These are phyloP conservation scores for Parnassius apollo DNA, from an alignment of 2,888 invertebrate species.

Conservation along the genomic window DNA sequence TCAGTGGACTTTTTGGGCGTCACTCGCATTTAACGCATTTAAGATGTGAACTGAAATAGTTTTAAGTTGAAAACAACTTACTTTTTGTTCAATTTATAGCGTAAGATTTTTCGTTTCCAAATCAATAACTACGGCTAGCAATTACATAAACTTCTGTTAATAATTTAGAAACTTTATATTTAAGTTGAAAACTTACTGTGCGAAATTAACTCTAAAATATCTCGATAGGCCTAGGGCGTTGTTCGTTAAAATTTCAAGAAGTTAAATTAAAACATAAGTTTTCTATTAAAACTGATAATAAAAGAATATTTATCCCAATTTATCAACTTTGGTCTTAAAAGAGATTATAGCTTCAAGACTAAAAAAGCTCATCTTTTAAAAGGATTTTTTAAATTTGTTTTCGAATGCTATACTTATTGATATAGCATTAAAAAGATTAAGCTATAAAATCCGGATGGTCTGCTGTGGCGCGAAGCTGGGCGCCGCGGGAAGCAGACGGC, in stretches of 20 bases:
- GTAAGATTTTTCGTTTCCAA: neutral
- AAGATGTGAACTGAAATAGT: slow-evolving; percentile 44
- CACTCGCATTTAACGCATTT: slow-evolving; percentile 71
- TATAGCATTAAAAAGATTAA: slow-evolving; percentile 72
- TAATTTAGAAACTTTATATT: neutral
- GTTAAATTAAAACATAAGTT: neutral
- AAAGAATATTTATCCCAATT: slow-evolving; percentile 25
- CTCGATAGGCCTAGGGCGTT: too few species aligned
- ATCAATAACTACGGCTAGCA: neutral
- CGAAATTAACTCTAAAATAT: neutral
- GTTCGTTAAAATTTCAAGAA: neutral
- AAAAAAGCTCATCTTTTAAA: slow-evolving; percentile 7
- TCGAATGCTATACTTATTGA: slow-evolving; percentile 67
- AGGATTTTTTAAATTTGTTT: slow-evolving; percentile 53
- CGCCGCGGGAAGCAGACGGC: slow-evolving; percentile 63
- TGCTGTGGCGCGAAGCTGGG: slow-evolving; percentile 60
- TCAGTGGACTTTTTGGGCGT: slow-evolving; percentile 67
- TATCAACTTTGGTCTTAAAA: slow-evolving; percentile 25
- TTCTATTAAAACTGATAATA: too few species aligned
- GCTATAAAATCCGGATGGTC: slow-evolving; percentile 66
- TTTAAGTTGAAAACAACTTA: neutral
- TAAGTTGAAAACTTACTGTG: neutral
- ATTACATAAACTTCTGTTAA: neutral
- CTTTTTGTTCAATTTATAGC: neutral
- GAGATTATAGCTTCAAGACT: too few species aligned